These are phyloP conservation scores for Serrognathus titanus DNA, from an alignment of 2,888 invertebrate genomes.

Conservation along the genomic window DNA sequence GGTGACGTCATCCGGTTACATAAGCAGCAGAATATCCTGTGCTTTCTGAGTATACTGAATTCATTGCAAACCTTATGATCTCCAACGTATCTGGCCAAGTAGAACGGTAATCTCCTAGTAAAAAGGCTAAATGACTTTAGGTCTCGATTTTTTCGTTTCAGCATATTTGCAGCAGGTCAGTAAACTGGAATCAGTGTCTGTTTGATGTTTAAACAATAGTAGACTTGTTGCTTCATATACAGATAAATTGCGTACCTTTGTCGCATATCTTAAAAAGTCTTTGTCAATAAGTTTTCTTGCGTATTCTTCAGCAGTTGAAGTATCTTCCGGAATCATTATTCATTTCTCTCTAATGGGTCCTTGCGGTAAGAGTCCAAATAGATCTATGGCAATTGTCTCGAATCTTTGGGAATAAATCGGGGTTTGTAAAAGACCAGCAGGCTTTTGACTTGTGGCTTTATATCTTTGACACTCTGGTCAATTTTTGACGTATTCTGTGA, in stretches of 20 bases:
- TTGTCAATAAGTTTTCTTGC: conserved; percentile 28
- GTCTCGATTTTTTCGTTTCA: conserved; percentile 35
- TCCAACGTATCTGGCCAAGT: conserved; percentile 29
- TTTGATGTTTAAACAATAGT: conserved; percentile 3
- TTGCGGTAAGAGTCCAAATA: no score
- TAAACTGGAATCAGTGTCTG: no score
- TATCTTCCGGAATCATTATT: conserved; percentile 31
- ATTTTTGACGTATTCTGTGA: no score
- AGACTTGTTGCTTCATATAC: conserved; percentile 18
- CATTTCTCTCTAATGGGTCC: conserved; percentile 12
- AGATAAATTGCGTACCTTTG: conserved; percentile 39
- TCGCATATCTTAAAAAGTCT: conserved; percentile 35
- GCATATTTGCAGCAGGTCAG: conserved; percentile 38
- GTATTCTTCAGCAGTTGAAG: conserved; percentile 28
- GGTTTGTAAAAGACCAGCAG: no score
- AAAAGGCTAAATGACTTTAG: conserved; percentile 31
- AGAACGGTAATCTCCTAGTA: conserved; percentile 25
- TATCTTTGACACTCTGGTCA: no score
- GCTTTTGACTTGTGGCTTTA: no score
- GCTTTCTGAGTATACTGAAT: conserved; percentile 20
- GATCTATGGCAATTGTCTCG: no score
- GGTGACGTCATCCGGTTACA: conserved; percentile 23
- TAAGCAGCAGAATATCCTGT: conserved; percentile 31
- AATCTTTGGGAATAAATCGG: no score
- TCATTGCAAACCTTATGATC: conserved; percentile 31